phyloP scores from a whole-genome alignment of 2,113 vertebrate species.

The Platysternon megacephalum region DNA sequence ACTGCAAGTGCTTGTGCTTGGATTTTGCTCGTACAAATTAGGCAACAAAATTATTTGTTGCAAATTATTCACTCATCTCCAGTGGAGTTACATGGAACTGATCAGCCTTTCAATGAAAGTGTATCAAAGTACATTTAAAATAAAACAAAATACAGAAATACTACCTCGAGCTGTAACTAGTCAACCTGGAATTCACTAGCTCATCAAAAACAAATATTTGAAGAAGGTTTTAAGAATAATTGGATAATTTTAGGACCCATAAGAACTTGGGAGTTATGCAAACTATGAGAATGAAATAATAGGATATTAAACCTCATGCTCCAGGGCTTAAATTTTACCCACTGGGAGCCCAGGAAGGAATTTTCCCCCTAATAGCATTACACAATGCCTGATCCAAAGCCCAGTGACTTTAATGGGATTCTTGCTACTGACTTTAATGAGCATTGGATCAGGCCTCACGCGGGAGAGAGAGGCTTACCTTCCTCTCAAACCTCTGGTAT shows the following conservation, averaged over 20 bases:
- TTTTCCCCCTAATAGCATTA: slow-evolving; percentile 23
- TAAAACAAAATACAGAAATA: not conserved
- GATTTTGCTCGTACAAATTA: not conserved
- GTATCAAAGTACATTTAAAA: not conserved
- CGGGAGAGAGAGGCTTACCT: slow-evolving; percentile 4
- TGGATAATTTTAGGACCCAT: slow-evolving; percentile 19
- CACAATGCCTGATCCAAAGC: slow-evolving; percentile 18
- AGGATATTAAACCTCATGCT: not conserved
- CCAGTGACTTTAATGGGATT: slow-evolving; percentile 20
- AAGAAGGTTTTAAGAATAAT: not conserved
- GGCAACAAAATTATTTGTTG: not conserved
- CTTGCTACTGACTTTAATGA: slow-evolving; percentile 20
- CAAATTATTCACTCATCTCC: not conserved
- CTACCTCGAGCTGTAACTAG: not conserved
- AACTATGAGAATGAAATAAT: slow-evolving; percentile 30
- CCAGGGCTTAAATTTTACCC: slow-evolving; percentile 36
- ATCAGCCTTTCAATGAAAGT: not conserved
- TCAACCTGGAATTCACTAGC: not conserved
- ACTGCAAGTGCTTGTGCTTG: not conserved
- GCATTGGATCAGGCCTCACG: not conserved
- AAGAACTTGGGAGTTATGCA: not conserved
- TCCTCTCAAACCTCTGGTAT: not conserved
- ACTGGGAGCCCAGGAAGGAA: not conserved
- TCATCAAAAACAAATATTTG: not conserved
- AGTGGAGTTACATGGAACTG: not conserved